Evolutionary conservation across 2,888 invertebrate species (phyloP).

Genomic region (Tenodera sinensis): DNA sequence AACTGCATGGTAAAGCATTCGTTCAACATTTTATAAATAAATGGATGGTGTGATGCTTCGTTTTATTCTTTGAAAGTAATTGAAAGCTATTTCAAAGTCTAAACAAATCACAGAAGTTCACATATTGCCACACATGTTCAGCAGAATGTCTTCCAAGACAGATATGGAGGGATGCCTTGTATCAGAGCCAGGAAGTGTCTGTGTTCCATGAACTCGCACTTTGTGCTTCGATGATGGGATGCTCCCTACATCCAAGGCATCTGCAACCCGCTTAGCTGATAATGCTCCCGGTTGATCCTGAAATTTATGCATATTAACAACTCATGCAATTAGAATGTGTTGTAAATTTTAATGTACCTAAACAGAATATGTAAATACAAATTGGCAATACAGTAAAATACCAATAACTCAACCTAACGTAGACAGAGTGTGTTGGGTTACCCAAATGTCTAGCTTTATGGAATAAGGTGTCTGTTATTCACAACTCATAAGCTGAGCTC

Average conservation of each 20-base stretch:
- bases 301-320: constrained; percentile 44
- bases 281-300: constrained; percentile 42
- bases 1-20: neutral
- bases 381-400: no score
- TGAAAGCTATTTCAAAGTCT: neutral
- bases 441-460: no score
- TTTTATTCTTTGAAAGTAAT: neutral
- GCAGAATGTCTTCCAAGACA: constrained; percentile 21
- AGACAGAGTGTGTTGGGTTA: no score
- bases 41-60: neutral
- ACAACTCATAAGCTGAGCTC: no score
- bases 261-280: constrained; percentile 41
- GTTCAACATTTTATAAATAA: neutral
- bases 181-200: constrained; percentile 4
- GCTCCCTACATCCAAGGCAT: constrained; percentile 43
- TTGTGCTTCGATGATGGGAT: constrained; percentile 43
- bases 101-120: neutral
- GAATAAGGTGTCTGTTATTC: no score
- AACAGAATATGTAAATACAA: neutral
- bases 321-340: constrained; percentile 41
- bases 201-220: constrained; percentile 41
- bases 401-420: no score
- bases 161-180: constrained; percentile 25
- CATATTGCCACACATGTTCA: constrained; percentile 14
- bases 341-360: neutral